Base-by-base conservation (phyloP, 64 coral and sea anemone genomes). In the Porites australiensis region DNA sequence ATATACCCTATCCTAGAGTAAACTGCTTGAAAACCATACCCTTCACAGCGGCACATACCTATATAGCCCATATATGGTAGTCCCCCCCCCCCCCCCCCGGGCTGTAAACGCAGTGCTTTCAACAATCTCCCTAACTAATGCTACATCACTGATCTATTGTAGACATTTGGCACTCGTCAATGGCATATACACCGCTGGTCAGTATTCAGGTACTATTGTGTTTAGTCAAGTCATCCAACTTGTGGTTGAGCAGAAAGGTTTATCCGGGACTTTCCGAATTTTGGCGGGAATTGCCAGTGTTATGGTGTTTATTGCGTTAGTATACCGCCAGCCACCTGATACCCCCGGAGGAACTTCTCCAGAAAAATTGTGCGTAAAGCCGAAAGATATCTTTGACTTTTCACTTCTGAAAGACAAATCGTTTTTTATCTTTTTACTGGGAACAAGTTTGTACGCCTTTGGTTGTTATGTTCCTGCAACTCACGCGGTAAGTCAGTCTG, bases 391-490 rank as follows among this genome's bases (percentile, higher is more conserved):
- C 15, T 75, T 75, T 14, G 73, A 75, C 44, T 13, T 50, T 4
- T 45, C 73, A 14, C 73, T 75, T 15, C 13, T 75, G 44, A 49
- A 75, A 18, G 73, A 75, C 46, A 75, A 75, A 75, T 75, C 73
- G 2, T 75, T 75, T 27, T 8, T 75, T 3, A 13, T 50, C 44
- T 75, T 75, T 75, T 50, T 75, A 18, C 45, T 75, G 44, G 47
- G 73, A 3, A 18, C 50, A 75, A 50, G 73, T 50, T 75, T 75
- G 46, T 75, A 75, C 47, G 73, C 73, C 73, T 16, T 11, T 50
- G 73, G 73, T 49, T 2, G 12, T 6, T 50, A 50, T 13, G 50
- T 75, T 10, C 73, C 73, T 48, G 73, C 73, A 18, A 47, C 73
- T 3, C 44, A 75, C 50, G 73, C 46, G 73, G 73, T 75, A 75